Evolutionary conservation across 2,797 vertebrate species (phyloP).

Genomic region (Neoniphon sammara): DNA sequence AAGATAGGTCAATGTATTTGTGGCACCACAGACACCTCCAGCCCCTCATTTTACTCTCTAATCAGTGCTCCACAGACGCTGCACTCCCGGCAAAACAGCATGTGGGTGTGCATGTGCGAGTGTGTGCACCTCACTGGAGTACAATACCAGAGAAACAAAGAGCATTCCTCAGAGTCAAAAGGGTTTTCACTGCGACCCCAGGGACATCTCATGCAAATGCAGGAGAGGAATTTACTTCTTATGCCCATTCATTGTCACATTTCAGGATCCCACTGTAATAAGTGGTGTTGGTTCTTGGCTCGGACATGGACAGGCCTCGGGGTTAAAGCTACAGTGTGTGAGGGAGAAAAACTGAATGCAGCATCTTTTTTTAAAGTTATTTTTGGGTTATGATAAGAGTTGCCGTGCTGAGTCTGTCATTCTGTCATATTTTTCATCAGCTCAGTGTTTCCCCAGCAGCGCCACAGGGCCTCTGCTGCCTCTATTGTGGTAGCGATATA

Average conservation of each 20-base stretch:
- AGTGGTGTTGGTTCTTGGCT: slow-evolving; percentile 8
- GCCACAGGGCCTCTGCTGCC: slow-evolving; percentile 47
- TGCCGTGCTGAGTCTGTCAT: slow-evolving; percentile 26
- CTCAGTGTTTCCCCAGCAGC: slow-evolving; percentile 65
- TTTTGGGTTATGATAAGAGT: slow-evolving; percentile 19
- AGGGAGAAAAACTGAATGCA: slow-evolving; percentile 14
- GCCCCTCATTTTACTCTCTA: slow-evolving; percentile 54
- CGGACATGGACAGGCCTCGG: neutral
- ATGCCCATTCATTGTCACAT: neutral
- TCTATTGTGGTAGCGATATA: slow-evolving; percentile 71
- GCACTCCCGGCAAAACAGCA: slow-evolving; percentile 54
- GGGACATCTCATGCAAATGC: slow-evolving; percentile 21
- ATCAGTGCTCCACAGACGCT: slow-evolving; percentile 55
- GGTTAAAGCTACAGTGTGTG: slow-evolving; percentile 10
- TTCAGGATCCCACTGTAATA: slow-evolving; percentile 4
- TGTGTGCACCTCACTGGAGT: slow-evolving; percentile 24
- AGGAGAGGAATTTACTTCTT: neutral
- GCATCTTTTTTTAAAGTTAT: slow-evolving; percentile 19
- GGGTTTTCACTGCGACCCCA: slow-evolving; percentile 32
- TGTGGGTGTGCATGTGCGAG: slow-evolving; percentile 19
- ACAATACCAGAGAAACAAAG: slow-evolving; percentile 18
- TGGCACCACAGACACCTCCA: slow-evolving; percentile 23
- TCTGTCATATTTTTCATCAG: slow-evolving; percentile 48
- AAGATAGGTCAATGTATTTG: slow-evolving; percentile 40
- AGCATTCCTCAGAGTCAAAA: slow-evolving; percentile 19